Conservation (phyloP, 2,888 invertebrate species). For the Glaucopsyche alexis region DNA sequence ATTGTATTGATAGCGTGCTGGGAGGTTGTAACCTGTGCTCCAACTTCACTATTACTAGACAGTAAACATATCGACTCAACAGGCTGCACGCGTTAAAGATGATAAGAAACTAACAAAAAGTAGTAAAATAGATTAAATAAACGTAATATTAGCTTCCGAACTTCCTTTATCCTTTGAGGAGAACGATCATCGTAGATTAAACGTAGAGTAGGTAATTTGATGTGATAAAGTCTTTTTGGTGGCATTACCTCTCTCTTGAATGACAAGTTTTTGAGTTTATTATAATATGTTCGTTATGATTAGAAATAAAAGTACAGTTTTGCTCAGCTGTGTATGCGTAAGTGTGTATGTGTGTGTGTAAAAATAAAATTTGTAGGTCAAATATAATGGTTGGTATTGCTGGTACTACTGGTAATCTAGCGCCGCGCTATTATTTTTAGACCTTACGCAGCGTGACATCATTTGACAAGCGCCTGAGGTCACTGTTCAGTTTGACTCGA, state of each 20-base stretch:
- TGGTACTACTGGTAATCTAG: constrained; percentile 6
- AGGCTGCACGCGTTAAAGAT: constrained; percentile 6
- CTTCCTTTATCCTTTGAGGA: background rate
- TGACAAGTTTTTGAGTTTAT: no score
- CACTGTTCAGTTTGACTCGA: constrained; percentile 27
- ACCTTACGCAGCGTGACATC: constrained; percentile 23
- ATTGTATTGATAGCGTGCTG: constrained; percentile 11
- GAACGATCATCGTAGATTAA: background rate
- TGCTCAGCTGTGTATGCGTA: background rate
- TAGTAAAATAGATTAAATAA: background rate
- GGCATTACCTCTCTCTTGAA: no score
- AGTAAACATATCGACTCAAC: background rate
- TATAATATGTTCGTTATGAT: no score
- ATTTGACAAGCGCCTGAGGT: constrained; percentile 21
- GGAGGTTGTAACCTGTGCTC: background rate
- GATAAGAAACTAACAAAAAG: background rate
- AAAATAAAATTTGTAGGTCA: constrained; percentile 4
- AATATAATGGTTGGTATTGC: background rate
- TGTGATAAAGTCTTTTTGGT: no score
- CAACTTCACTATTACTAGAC: background rate
- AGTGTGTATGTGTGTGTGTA: background rate
- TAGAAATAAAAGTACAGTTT: background rate
- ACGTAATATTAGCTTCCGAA: background rate
- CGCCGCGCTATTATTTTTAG: constrained; percentile 22
- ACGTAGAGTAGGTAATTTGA: no score